Evolutionary conservation across 2,888 invertebrate species (phyloP).

Genomic region (Petrophora chlorosata): DNA sequence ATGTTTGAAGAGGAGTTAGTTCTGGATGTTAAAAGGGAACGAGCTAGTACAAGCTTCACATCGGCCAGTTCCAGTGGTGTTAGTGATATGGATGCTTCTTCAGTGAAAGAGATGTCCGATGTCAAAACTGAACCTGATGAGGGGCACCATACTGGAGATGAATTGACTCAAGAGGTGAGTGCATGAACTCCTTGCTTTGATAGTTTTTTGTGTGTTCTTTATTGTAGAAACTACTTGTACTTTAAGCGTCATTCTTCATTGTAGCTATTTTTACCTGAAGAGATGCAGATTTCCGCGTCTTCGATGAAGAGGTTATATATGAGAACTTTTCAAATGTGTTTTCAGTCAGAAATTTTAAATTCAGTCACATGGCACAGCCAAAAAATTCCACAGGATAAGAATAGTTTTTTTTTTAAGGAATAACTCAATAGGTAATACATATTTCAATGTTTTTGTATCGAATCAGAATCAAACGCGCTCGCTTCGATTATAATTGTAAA

Average conservation of each 20-base stretch:
- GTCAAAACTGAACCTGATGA: conserved; percentile 75
- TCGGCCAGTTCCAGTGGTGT: conserved; percentile 78
- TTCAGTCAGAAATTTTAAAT: no score
- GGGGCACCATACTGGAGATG: conserved; percentile 75
- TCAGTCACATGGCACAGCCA: no score
- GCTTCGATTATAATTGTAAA: conserved; percentile 39
- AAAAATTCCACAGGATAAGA: no score
- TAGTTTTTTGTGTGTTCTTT: not conserved
- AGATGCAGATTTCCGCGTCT: no score
- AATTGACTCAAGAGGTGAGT: conserved; percentile 80
- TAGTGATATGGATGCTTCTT: conserved; percentile 74
- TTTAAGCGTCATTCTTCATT: no score
- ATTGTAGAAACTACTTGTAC: not conserved
- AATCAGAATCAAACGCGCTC: conserved; percentile 14
- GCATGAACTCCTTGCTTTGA: conserved; percentile 9
- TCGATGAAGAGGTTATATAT: no score
- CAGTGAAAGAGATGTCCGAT: conserved; percentile 59
- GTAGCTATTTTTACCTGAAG: no score
- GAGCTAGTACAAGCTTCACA: conserved; percentile 80
- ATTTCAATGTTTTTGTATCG: conserved; percentile 14
- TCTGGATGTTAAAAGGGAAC: conserved; percentile 72
- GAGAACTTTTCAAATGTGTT: no score
- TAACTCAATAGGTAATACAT: no score
- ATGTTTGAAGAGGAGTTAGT: conserved; percentile 73
- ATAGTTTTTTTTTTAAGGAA: no score